A percentile compares a stretch with the other conserved stretches of the same genome.
phyloP scores from a whole-genome alignment of 2,888 invertebrate species.

The Dichetophora obliterata region DNA sequence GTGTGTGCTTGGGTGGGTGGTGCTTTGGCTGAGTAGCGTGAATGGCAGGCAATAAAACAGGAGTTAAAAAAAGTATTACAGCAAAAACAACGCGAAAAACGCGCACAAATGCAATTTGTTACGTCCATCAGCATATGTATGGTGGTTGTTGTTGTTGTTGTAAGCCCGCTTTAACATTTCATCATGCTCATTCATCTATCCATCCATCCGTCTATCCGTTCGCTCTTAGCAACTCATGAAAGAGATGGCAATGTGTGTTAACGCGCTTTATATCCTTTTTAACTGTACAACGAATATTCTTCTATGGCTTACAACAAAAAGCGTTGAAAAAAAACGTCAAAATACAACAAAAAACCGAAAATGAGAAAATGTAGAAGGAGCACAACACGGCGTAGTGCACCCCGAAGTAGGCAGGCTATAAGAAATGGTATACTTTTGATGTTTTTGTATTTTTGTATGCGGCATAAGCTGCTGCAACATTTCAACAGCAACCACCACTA shows the following conservation, averaged over 20 bases:
- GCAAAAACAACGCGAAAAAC: not conserved
- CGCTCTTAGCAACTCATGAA: slow-evolving; percentile 30
- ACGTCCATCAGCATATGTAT: slow-evolving; percentile 34
- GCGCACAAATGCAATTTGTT: slow-evolving; percentile 35
- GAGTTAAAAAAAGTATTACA: not conserved
- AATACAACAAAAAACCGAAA: not conserved
- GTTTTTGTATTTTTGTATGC: not conserved
- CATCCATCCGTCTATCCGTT: not conserved
- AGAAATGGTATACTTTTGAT: not conserved
- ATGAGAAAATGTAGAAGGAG: not conserved
- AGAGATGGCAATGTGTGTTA: slow-evolving; percentile 28
- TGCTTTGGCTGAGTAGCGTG: not conserved
- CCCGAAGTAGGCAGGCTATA: not conserved
- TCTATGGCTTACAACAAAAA: slow-evolving; percentile 34
- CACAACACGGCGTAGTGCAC: not conserved
- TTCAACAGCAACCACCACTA: not conserved
- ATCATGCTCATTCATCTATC: slow-evolving; percentile 29
- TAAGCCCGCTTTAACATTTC: slow-evolving; percentile 9
- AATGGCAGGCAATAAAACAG: slow-evolving; percentile 2
- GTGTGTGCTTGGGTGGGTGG: not conserved
- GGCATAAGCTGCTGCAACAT: not conserved
- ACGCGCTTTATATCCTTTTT: slow-evolving; percentile 1
- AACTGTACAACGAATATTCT: slow-evolving; percentile 26
- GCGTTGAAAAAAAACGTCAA: not conserved
- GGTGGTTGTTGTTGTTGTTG: not conserved